A percentile compares a stretch with the other conserved stretches of the same genome.
These are phyloP conservation scores for Orthosia incerta DNA, from an alignment of 2,888 invertebrate genomes.

Conservation along the genomic window DNA sequence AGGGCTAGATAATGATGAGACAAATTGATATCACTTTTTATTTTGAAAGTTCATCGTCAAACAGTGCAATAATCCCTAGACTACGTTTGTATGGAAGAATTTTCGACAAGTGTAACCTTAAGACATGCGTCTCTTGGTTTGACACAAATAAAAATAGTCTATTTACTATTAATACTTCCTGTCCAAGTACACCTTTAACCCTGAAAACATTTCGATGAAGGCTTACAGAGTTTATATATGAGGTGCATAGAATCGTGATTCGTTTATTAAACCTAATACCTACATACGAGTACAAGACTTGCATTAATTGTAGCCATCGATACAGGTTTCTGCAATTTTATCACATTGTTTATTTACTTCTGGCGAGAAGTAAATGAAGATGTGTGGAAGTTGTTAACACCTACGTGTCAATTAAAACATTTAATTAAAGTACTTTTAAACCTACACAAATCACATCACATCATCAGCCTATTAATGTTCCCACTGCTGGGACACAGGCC, in stretches of 20 bases:
- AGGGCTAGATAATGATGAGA: no score
- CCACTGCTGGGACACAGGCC: no score
- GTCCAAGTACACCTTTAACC: conserved; percentile 23
- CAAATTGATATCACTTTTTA: no score
- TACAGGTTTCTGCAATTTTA: not conserved
- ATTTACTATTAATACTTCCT: conserved; percentile 6
- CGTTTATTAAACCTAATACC: not conserved
- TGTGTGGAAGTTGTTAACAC: not conserved
- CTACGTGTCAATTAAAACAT: not conserved
- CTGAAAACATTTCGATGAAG: conserved; percentile 26
- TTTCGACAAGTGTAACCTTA: no score
- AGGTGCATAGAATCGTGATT: conserved; percentile 17
- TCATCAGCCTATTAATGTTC: no score
- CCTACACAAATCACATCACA: no score
- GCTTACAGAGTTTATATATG: conserved; percentile 22
- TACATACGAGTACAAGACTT: conserved; percentile 12
- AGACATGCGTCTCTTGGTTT: no score
- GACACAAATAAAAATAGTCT: no score
- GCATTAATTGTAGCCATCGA: not conserved
- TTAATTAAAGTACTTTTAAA: conserved; percentile 10
- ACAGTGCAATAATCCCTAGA: no score
- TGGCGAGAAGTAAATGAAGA: not conserved
- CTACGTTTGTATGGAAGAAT: no score
- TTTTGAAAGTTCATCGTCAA: no score
- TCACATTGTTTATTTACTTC: not conserved